Percentiles rank a stretch among this genome's conserved stretches.
Conservation (phyloP, 2,888 invertebrate species). For the Troglohyphantes excavatus region DNA sequence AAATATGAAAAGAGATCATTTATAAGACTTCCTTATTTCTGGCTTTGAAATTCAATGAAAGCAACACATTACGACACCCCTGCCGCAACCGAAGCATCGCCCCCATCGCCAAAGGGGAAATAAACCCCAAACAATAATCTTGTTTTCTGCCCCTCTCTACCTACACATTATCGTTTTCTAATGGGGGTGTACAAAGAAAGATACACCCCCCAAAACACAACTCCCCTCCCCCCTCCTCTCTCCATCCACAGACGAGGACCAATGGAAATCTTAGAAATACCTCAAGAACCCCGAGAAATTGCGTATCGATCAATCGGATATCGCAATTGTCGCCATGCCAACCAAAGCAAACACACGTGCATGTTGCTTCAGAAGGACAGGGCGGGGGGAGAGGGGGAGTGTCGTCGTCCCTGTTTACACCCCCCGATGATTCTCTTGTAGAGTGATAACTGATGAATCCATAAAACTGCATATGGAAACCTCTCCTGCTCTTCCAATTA, state of each 20-base stretch:
- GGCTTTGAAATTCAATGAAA: no score
- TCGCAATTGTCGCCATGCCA: constrained; percentile 44
- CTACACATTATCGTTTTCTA: not conserved
- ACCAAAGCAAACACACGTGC: constrained; percentile 48
- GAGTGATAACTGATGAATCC: not conserved
- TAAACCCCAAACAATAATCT: no score
- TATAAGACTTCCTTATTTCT: no score
- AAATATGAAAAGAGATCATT: no score
- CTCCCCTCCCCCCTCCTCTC: not conserved
- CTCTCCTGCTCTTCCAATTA: not conserved
- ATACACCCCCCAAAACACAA: not conserved
- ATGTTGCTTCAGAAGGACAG: not conserved
- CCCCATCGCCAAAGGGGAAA: no score
- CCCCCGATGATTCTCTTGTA: not conserved
- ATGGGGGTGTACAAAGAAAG: constrained; percentile 1
- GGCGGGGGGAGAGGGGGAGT: not conserved
- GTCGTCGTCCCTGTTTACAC: not conserved
- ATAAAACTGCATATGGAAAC: not conserved
- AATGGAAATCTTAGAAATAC: constrained; percentile 19
- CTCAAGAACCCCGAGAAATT: constrained; percentile 46
- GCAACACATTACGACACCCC: no score
- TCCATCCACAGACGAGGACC: not conserved
- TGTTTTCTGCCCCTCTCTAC: not conserved
- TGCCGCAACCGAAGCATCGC: no score
- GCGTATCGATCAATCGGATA: constrained; percentile 60